Conservation (phyloP, 2,888 invertebrate species). For the Allygus modestus region DNA sequence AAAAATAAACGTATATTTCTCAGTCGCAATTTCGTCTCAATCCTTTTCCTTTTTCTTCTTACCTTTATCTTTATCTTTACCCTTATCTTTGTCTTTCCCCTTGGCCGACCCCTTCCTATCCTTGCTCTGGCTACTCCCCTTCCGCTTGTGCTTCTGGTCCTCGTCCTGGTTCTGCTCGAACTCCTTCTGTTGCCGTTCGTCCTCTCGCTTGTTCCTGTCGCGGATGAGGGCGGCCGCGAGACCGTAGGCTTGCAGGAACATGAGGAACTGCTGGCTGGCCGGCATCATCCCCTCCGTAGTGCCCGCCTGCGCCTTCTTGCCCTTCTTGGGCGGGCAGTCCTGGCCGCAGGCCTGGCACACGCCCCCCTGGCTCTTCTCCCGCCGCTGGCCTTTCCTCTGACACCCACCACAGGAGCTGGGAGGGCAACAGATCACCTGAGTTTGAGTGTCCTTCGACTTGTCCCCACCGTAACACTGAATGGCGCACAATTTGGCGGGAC, state of each 20-base stretch:
- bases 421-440: conserved; percentile 39
- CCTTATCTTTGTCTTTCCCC: conserved; percentile 21
- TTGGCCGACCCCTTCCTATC: conserved; percentile 21
- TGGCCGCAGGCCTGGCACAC: conserved; percentile 20
- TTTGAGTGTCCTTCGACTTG: neutral
- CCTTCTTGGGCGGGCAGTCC: neutral
- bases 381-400: neutral
- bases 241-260: conserved; percentile 54
- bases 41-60: neutral
- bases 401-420: neutral
- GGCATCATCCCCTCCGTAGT: conserved; percentile 48
- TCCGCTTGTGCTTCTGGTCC: neutral
- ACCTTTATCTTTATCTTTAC: conserved; percentile 8
- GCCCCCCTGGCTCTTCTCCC: neutral
- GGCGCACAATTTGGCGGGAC: conserved; percentile 23
- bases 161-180: conserved; percentile 16
- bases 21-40: neutral
- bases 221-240: conserved; percentile 51
- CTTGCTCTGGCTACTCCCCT: neutral
- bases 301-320: conserved; percentile 30
- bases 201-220: conserved; percentile 36
- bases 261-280: conserved; percentile 50
- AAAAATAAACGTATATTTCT: neutral
- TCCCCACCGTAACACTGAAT: conserved; percentile 7
- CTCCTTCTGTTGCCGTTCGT: conserved; percentile 48